Evolutionary conservation across 2,888 invertebrate genomes (phyloP), one percentile per base, ranked within the genome.

Genomic region (Lasioglossum marginatum): DNA sequence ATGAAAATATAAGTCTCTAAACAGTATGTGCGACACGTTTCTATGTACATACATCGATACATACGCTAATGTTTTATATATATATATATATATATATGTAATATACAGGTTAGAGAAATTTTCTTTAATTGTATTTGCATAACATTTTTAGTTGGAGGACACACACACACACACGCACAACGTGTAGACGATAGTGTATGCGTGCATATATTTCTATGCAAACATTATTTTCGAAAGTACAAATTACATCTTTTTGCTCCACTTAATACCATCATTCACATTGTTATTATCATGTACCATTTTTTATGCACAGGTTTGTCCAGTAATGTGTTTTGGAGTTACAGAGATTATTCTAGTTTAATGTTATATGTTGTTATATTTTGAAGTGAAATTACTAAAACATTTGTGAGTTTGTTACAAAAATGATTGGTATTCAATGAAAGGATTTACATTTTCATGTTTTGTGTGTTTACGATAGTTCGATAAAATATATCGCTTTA

Each of bases 351-450:
- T 37, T 48, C 48, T 40, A 52, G 6, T 52, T 79, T 27, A 12
- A 68, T 40, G 23, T 68, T n/a, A 14, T 37, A n/a, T 19, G 52
- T 68, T 74, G n/a, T 37, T 66, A n/a, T 43, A 23, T 27, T 37
- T 45, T 60, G 16, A 70, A 16, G 27, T 74, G 23, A 34, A 63
- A 37, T 74, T 70, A 40, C 16, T 52, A 43, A 81, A 45, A 19
- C 27, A 37, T 77, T 77, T 12, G 3, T 57, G n/a, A 63, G 43
- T 63, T 63, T 75, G 34, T 74, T 77, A 52, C 37, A 52, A n/a
- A 75, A 84, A 84, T 37, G 57, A 66, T 63, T 16, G 60, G 78
- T 70, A 82, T 88, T 66, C 78, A 80, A 84, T 77, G 73, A 74
- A 80, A 77, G 66, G 48, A 83, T 79, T 79, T 73, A 57, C 57